These are phyloP conservation scores for Papilio helenus DNA, from an alignment of 1,140 invertebrate genomes.

Conservation along the genomic window DNA sequence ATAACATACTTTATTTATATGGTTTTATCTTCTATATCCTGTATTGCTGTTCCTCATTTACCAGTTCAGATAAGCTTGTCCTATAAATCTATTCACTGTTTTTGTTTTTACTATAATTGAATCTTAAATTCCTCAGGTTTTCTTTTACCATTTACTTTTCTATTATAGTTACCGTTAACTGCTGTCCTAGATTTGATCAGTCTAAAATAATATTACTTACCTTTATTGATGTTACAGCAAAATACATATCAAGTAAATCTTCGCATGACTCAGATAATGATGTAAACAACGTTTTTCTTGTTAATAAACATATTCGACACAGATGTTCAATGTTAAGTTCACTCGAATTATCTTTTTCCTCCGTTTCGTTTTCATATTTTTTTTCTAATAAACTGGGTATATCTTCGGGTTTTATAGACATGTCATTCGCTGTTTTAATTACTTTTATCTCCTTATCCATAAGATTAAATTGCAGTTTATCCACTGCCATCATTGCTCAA, in stretches of 20 bases:
- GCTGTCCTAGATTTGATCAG: conserved; percentile 18
- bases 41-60: too few species aligned
- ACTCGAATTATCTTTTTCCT: neutral
- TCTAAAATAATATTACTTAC: conserved; percentile 50
- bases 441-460: neutral
- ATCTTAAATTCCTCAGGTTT: neutral
- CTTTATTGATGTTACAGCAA: conserved; percentile 55
- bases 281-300: conserved; percentile 49
- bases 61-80: too few species aligned
- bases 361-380: neutral
- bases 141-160: too few species aligned
- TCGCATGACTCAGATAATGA: conserved; percentile 45
- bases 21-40: too few species aligned
- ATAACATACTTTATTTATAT: neutral
- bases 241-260: conserved; percentile 55
- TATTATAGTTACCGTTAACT: too few species aligned
- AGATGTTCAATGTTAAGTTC: conserved; percentile 48
- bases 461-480: neutral
- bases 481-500: neutral
- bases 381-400: neutral
- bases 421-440: neutral
- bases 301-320: conserved; percentile 61
- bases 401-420: neutral
- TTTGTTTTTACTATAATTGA: neutral
- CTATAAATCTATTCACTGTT: neutral